Conservation (phyloP, 2,113 vertebrate genomes). For the Cavia aperea region DNA sequence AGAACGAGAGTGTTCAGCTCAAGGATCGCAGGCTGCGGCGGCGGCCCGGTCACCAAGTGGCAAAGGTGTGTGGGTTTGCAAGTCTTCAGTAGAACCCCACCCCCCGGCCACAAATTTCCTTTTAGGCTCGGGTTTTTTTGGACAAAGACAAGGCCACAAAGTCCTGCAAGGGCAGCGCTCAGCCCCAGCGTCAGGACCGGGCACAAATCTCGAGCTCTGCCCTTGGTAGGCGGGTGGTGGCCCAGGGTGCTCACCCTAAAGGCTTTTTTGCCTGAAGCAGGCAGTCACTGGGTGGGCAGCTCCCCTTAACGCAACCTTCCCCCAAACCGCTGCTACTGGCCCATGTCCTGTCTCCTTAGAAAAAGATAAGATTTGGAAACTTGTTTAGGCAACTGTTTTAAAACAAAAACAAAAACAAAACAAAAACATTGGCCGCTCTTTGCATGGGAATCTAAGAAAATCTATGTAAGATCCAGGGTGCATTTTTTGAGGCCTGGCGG, state of each 20-base stretch:
- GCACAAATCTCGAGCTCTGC: neutral
- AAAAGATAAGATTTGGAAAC: constrained; percentile 16
- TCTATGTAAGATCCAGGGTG: neutral
- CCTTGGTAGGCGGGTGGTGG: neutral
- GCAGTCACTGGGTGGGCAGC: neutral
- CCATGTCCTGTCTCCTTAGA: neutral
- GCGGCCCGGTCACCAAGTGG: neutral
- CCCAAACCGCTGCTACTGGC: neutral
- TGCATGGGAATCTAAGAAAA: neutral
- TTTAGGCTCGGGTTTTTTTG: neutral
- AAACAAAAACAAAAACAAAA: constrained; percentile 21
- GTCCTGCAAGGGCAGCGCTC: neutral
- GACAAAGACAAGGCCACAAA: neutral
- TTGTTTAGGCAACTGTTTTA: neutral
- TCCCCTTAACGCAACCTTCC: neutral
- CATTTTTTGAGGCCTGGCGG: neutral
- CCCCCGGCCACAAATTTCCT: neutral
- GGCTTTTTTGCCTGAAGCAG: neutral
- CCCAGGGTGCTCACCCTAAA: rapidly evolving
- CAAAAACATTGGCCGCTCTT: neutral
- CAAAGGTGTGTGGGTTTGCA: neutral
- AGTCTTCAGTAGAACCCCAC: neutral
- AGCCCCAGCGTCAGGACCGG: neutral
- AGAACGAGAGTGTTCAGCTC: neutral
- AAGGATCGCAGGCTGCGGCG: neutral